Evolutionary conservation across 1,140 invertebrate genomes (phyloP), one percentile per base, ranked within the genome.

Genomic region (Lordiphosa collinella): DNA sequence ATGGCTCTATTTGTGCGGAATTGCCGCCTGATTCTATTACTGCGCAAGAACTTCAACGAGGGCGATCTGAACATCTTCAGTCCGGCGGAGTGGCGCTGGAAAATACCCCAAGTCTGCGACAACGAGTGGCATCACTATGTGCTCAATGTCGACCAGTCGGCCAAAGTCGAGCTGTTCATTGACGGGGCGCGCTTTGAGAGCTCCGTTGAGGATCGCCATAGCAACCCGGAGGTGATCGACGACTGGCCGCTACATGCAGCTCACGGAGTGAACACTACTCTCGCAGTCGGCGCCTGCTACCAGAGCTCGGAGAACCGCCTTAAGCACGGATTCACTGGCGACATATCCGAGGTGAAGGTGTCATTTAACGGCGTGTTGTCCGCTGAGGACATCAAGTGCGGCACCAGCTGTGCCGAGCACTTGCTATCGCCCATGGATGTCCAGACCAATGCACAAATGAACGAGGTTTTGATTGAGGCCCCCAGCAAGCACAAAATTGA

Each of bases 81-180:
- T 43, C 98, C 98, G 0, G 98, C 98, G 10, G 98, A 99, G 90
- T 99, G 98, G 97, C 92, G 98, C 56, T 98, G 96, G 96, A 96
- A 97, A 85, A 90, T 97, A 41, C 92, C 94, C 1, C 90, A 96
- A 92, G 95, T 98, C 4, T 99, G 98, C 91, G 98, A 99, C 90
- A 95, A 98, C 89, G 94, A 97, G 86, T 99, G 98, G 98, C 98
- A 99, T 92, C 97, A 99, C 89, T 99, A 98, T 90, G 95, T 97
- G 0, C 91, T 99, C 13, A 97, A 96, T 82, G 95, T 99, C 3
- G 92, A 95, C 55, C 96, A 97, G 91, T 95, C 96, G 0, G 95
- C 96, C 0, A 95, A 96, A 68, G 95, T 97, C 9, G 93, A 93
- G 54, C 90, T 99, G 16, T 97, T 93, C 87, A 93, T 99, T 57